phyloP scores from a whole-genome alignment of 1,140 invertebrate species.

The Saccostrea cuccullata region DNA sequence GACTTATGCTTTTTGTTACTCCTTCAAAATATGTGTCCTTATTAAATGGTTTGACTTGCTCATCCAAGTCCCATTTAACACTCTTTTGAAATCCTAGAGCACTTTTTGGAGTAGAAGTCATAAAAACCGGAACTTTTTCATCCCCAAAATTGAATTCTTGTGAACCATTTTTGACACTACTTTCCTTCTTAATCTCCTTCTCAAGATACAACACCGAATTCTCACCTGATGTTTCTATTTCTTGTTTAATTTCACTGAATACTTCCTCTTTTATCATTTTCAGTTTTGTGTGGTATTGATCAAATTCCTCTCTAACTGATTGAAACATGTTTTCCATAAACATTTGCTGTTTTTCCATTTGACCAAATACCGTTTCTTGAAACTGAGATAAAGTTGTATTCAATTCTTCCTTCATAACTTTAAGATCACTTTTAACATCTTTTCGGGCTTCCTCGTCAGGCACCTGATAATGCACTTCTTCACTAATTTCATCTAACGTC shows the following conservation, averaged over 20 bases:
- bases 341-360: neutral
- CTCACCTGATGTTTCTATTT: neutral
- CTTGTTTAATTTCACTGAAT: neutral
- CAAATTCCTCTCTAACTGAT: neutral
- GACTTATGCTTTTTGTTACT: neutral
- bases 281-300: neutral
- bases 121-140: neutral
- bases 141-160: neutral
- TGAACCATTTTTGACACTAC: neutral
- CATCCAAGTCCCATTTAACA: constrained; percentile 39
- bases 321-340: neutral
- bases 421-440: neutral
- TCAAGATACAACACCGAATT: neutral
- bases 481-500: neutral
- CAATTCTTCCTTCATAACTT: neutral
- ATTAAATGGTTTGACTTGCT: constrained; percentile 22
- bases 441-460: too few relatives aligned
- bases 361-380: neutral
- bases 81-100: neutral
- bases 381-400: neutral
- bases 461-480: too few relatives aligned
- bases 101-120: neutral
- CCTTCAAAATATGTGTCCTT: neutral
- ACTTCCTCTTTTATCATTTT: neutral
- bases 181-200: neutral